Base-by-base conservation (phyloP, 1,140 invertebrate genomes). In the Zaprionus taronus region DNA sequence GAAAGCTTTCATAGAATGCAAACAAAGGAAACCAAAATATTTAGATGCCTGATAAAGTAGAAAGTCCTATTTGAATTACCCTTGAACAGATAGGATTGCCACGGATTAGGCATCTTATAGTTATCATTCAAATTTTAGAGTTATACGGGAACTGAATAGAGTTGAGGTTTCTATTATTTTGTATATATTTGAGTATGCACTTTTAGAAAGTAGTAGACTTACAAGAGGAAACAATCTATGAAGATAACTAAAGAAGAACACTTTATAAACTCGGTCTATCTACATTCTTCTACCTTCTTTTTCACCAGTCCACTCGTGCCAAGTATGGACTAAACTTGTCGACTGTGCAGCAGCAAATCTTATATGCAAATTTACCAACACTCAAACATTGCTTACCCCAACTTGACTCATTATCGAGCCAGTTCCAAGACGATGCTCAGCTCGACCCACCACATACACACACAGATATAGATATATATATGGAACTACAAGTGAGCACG, bases 401-500 rank as follows among this genome's bases (percentile, higher is more conserved):
- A 9, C 47, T n/a, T 24, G 20, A 51, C 14, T 36, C 51, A 55
- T 55, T 66, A 41, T 56, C n/a, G 31, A 56, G 36, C 44, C 28
- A 44, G 38, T 28, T 38, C 14, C 17, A 38, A 41, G 24, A 51
- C 71, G 20, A 28, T 22, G 47, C 47, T 0, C n/a, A 17, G 44
- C 44, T 47, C 44, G 38, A 41, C 26, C 28, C 26, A 24, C 6
- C 5, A 24, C 12, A 17, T 24, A 20, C 22, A 12, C 44, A 11
- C 31, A 31, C 6, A 64, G 20, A 20, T 36, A 11, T 28, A 17
- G 17, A 22, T 9, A 24, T 20, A 22, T 22, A 80, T 17, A 68
- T 49, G 67, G 51, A 80, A 75, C 53, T 63, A 63, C 74, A 80
- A 77, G 72, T 63, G 73, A 79, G 80, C 77, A 81, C 67, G 71